Percentiles rank a stretch among this genome's conserved stretches.
These are phyloP conservation scores for Lathamus discolor DNA, from an alignment of 2,113 vertebrate species.

Conservation along the genomic window DNA sequence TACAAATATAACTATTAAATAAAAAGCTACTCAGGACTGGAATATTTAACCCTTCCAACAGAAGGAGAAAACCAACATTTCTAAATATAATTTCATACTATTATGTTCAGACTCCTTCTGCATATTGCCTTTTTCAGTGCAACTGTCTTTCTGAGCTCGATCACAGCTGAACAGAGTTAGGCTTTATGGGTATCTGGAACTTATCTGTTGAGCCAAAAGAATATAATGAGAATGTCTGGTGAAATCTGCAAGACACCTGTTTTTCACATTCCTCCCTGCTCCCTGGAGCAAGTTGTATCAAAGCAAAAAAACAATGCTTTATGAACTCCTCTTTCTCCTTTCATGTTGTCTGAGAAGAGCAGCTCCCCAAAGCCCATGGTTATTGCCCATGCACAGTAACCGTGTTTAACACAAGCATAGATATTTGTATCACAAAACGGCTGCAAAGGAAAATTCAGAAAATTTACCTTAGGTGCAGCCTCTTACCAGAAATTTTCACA, in stretches of 20 bases:
- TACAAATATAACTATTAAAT: background rate
- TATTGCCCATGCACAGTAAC: background rate
- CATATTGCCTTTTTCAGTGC: background rate
- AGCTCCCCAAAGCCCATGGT: background rate
- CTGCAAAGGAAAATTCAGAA: background rate
- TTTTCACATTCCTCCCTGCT: slow-evolving; percentile 52
- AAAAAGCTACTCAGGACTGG: background rate
- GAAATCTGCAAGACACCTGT: slow-evolving; percentile 52
- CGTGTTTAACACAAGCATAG: background rate
- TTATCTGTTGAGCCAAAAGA: background rate
- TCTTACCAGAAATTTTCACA: background rate
- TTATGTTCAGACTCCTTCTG: background rate
- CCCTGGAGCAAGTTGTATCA: slow-evolving; percentile 50
- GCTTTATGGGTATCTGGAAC: slow-evolving; percentile 12
- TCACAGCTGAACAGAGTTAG: background rate
- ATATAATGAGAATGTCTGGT: background rate
- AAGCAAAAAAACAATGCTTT: slow-evolving; percentile 51
- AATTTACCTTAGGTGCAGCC: background rate
- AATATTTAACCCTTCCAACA: background rate
- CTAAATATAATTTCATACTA: background rate
- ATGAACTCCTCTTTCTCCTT: slow-evolving; percentile 46
- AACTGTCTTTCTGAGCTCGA: background rate
- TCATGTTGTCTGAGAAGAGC: slow-evolving; percentile 38
- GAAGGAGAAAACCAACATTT: background rate
- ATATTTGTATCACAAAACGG: background rate